Conservation (phyloP, 2,888 invertebrate genomes). For the Steinernema carpocapsae region DNA sequence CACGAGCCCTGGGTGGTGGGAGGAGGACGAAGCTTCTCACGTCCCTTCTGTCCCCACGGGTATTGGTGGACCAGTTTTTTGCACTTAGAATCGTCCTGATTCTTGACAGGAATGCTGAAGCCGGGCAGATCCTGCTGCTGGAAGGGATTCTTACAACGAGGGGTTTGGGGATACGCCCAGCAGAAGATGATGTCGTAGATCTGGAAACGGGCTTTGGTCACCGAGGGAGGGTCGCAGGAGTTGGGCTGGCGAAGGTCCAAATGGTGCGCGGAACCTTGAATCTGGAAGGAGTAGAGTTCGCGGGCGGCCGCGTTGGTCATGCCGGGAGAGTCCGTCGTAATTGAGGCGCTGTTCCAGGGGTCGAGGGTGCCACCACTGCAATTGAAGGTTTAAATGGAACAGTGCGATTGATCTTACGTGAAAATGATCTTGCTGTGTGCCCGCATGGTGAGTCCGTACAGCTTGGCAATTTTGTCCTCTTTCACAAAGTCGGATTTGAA, state of each 20-base stretch:
- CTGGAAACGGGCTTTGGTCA: conserved; percentile 48
- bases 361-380: conserved; percentile 72
- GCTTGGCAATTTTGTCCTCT: conserved; percentile 47
- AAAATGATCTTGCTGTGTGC: conserved; percentile 56
- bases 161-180: conserved; percentile 23
- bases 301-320: conserved; percentile 37
- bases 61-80: conserved; percentile 6
- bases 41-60: conserved; percentile 32
- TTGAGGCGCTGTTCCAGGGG: conserved; percentile 71
- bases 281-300: conserved; percentile 35
- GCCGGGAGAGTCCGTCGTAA: conserved; percentile 35
- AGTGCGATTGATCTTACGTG: conserved; percentile 47
- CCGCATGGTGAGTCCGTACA: conserved; percentile 53
- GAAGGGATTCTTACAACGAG: not conserved
- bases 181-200: conserved; percentile 37
- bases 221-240: conserved; percentile 61
- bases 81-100: not conserved
- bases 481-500: conserved; percentile 48
- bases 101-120: conserved; percentile 9
- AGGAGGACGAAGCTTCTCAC: too few relatives aligned
- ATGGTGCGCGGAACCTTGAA: conserved; percentile 61
- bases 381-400: not conserved
- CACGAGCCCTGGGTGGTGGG: too few relatives aligned
- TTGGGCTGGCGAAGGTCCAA: conserved; percentile 67
- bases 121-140: conserved; percentile 32